Evolutionary conservation across 2,113 vertebrate species (phyloP).

Genomic region (Cololabis saira): DNA sequence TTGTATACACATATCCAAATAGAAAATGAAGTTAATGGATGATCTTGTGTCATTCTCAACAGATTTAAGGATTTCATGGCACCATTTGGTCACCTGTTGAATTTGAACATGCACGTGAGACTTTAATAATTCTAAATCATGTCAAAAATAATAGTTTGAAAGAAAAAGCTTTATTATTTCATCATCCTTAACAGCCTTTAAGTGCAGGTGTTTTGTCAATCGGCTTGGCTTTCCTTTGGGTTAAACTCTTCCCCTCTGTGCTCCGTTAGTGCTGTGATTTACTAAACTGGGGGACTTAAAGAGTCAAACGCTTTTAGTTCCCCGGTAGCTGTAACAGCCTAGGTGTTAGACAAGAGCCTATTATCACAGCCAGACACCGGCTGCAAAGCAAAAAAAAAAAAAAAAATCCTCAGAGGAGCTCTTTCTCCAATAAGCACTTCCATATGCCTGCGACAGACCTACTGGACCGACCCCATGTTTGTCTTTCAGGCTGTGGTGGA

Average conservation of each 20-base stretch:
- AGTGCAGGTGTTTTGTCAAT: constrained; percentile 45
- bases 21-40: too few relatives aligned
- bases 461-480: constrained; percentile 67
- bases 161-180: too few relatives aligned
- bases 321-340: constrained; percentile 58
- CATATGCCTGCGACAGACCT: constrained; percentile 72
- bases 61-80: too few relatives aligned
- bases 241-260: constrained; percentile 39
- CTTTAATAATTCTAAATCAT: too few relatives aligned
- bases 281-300: constrained; percentile 32
- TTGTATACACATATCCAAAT: too few relatives aligned
- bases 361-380: constrained; percentile 76
- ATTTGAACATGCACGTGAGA: too few relatives aligned
- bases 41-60: too few relatives aligned
- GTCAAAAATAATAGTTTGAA: too few relatives aligned
- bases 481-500: constrained; percentile 74
- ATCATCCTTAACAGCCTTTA: background rate
- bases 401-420: constrained; percentile 59
- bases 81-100: too few relatives aligned
- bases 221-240: background rate
- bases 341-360: constrained; percentile 74
- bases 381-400: constrained; percentile 36
- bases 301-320: constrained; percentile 45
- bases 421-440: constrained; percentile 77
- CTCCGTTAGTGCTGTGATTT: constrained; percentile 38